Conservation (phyloP, 2,888 invertebrate species). For the Chrysodeixis includens region DNA sequence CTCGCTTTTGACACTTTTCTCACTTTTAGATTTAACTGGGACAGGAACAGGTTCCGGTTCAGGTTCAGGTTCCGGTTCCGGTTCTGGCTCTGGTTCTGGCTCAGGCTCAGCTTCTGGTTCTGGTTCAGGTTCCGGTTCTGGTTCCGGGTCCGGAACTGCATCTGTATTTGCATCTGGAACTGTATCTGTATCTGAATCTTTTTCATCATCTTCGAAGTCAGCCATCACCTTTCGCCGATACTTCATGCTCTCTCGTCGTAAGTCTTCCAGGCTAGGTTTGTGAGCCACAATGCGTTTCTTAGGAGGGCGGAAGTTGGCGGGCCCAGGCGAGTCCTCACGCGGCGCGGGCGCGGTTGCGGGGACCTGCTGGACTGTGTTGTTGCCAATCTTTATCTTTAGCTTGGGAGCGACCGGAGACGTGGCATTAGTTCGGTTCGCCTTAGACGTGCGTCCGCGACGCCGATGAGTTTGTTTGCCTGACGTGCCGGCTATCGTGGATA, state of each 20-base stretch:
- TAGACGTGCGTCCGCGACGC: slow-evolving; percentile 75
- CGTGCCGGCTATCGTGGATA: slow-evolving; percentile 67
- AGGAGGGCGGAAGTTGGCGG: slow-evolving; percentile 90
- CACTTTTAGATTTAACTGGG: slow-evolving; percentile 81
- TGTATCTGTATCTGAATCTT: too few species aligned
- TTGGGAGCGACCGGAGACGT: slow-evolving; percentile 90
- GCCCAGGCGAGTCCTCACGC: slow-evolving; percentile 20
- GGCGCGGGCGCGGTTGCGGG: slow-evolving; percentile 12
- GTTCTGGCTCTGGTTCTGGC: too few species aligned
- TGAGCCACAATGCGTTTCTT: slow-evolving; percentile 93
- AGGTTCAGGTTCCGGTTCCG: too few species aligned
- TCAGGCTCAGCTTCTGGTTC: too few species aligned
- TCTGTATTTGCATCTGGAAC: too few species aligned
- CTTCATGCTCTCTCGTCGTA: slow-evolving; percentile 96
- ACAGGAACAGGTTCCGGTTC: too few species aligned
- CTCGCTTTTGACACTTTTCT: slow-evolving; percentile 74
- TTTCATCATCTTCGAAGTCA: slow-evolving; percentile 93
- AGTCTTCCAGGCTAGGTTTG: slow-evolving; percentile 93
- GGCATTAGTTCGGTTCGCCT: slow-evolving; percentile 66
- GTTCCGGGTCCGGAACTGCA: too few species aligned
- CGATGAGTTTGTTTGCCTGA: slow-evolving; percentile 68
- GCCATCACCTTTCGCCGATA: slow-evolving; percentile 95
- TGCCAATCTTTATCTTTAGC: slow-evolving; percentile 93
- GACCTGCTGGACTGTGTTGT: slow-evolving; percentile 88
- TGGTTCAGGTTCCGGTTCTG: too few species aligned